phyloP scores from a whole-genome alignment of 1,140 invertebrate genomes.

The Zaprionus taronus region DNA sequence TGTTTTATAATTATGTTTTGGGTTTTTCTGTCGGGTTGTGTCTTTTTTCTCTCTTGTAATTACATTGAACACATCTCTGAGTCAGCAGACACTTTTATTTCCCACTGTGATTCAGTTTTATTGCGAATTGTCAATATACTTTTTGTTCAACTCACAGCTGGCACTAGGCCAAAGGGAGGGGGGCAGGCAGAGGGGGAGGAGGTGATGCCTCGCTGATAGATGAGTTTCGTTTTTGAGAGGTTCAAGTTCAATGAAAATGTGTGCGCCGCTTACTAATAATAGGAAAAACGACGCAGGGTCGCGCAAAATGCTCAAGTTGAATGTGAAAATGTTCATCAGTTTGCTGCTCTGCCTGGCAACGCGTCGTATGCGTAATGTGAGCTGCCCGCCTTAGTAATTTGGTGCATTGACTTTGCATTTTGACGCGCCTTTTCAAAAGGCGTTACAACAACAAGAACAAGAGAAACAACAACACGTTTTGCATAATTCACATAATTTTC shows the following conservation, averaged over 20 bases:
- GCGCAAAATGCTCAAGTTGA: slow-evolving; percentile 11
- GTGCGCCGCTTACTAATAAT: slow-evolving; percentile 4
- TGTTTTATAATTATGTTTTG: slow-evolving; percentile 26
- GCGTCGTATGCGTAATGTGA: slow-evolving; percentile 48
- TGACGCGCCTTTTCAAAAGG: slow-evolving; percentile 7
- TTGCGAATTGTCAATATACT: slow-evolving; percentile 34
- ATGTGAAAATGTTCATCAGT: not conserved
- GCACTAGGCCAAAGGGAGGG: slow-evolving; percentile 25
- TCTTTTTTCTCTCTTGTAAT: not conserved
- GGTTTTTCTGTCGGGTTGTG: not conserved
- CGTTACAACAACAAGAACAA: slow-evolving; percentile 27
- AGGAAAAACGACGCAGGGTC: slow-evolving; percentile 16
- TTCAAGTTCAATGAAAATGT: slow-evolving; percentile 53
- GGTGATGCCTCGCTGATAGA: not conserved
- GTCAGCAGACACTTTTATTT: not conserved
- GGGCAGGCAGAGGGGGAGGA: not conserved
- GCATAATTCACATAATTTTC: slow-evolving; percentile 76
- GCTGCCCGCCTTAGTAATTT: slow-evolving; percentile 4
- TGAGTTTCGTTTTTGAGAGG: slow-evolving; percentile 30
- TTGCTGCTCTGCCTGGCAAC: slow-evolving; percentile 11
- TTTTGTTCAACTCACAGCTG: slow-evolving; percentile 16
- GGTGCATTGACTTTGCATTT: slow-evolving; percentile 47
- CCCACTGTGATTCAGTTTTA: slow-evolving; percentile 20
- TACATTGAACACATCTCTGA: slow-evolving; percentile 1
- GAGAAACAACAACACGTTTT: slow-evolving; percentile 57